A percentile compares a stretch with the other conserved stretches of the same genome.
Evolutionary conservation across 2,888 invertebrate genomes (phyloP).

Genomic region (Sicus ferrugineus): DNA sequence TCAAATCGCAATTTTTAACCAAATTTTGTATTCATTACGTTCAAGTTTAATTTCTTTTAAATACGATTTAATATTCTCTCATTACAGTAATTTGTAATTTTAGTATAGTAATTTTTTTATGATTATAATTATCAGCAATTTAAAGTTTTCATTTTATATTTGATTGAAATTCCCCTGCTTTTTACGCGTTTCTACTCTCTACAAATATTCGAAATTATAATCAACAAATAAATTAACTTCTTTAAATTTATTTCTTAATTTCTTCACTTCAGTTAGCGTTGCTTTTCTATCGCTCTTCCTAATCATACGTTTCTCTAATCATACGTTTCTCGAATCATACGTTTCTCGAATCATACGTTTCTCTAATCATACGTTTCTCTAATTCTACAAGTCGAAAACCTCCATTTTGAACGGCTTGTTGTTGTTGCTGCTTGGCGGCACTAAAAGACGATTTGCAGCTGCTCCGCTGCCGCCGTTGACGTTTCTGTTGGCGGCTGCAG

Average conservation of each 20-base stretch:
- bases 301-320: too few relatives aligned
- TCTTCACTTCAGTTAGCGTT: too few relatives aligned
- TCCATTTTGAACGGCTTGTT: conserved; percentile 68
- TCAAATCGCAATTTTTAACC: too few relatives aligned
- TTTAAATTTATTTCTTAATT: conserved; percentile 31
- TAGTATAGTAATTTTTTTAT: too few relatives aligned
- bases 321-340: conserved; percentile 52
- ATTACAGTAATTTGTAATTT: too few relatives aligned
- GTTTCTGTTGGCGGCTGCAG: conserved; percentile 57
- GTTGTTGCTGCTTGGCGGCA: conserved; percentile 55
- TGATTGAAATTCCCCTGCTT: not conserved
- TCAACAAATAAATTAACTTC: too few relatives aligned
- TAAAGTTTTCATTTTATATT: not conserved
- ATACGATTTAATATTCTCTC: too few relatives aligned
- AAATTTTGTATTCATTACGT: too few relatives aligned
- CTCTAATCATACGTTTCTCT: conserved; percentile 14
- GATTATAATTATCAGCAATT: conserved; percentile 7
- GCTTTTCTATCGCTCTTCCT: conserved; percentile 3
- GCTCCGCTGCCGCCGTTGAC: conserved; percentile 43
- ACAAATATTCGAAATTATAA: too few relatives aligned
- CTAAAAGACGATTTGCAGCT: conserved; percentile 56
- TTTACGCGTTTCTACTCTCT: conserved; percentile 35
- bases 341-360: too few relatives aligned
- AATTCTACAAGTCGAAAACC: conserved; percentile 67
- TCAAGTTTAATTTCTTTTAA: too few relatives aligned